Percentiles rank a stretch among this genome's conserved stretches.
Conservation (phyloP, 2,113 vertebrate species). For the Asarcornis scutulata region DNA sequence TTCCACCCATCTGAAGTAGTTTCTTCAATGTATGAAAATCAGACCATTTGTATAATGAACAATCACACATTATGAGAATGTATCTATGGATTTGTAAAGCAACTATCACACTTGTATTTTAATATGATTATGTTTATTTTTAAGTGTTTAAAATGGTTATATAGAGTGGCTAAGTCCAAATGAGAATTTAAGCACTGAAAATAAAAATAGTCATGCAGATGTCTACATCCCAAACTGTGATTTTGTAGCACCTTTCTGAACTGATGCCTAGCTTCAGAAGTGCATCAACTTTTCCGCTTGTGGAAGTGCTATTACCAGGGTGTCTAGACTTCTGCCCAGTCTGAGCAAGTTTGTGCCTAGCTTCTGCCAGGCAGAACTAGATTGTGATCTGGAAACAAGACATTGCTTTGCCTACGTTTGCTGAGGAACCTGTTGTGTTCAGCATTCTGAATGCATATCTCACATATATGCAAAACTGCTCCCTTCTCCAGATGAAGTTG, state of each 20-base stretch:
- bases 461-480: slow-evolving; percentile 21
- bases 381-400: slow-evolving; percentile 34
- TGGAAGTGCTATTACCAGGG: slow-evolving; percentile 20
- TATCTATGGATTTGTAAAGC: slow-evolving; percentile 9
- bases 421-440: slow-evolving; percentile 50
- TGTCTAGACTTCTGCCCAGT: slow-evolving; percentile 55
- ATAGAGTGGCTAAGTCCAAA: background rate
- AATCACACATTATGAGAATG: background rate
- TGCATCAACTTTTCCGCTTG: background rate
- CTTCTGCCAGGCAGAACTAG: slow-evolving; percentile 46
- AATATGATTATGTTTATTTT: background rate
- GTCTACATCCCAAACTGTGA: background rate
- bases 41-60: background rate
- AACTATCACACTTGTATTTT: slow-evolving; percentile 17
- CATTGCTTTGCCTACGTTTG: slow-evolving; percentile 12
- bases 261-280: background rate
- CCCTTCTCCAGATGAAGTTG: background rate
- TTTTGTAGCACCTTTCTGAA: background rate
- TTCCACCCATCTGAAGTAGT: slow-evolving; percentile 11
- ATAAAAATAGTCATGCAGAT: background rate
- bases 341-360: slow-evolving; percentile 39
- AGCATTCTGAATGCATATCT: slow-evolving; percentile 10
- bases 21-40: slow-evolving; percentile 48
- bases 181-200: background rate
- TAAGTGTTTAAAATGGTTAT: background rate